Evolutionary conservation across 2,113 vertebrate genomes (phyloP), one percentile per base, ranked within the genome.

Genomic region (Podilymbus podiceps): DNA sequence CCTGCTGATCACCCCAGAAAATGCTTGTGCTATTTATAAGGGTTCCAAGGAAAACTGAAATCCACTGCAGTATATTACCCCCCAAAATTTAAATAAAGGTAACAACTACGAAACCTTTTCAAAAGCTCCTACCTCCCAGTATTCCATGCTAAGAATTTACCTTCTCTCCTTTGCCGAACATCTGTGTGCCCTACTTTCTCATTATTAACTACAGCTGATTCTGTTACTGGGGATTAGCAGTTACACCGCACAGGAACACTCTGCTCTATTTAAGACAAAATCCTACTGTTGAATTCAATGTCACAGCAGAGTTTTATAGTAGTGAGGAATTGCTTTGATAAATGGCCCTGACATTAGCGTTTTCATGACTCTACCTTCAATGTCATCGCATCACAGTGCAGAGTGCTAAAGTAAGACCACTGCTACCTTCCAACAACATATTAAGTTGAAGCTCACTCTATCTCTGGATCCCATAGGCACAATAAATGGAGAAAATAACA

Each of bases 401-500:
- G 68, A 98, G 96, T 97, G 97, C 95, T 98, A 98, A 98, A 98
- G 97, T 88, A 97, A 98, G 96, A 97, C 96, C 96, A 77, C 69
- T 69, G 59, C 88, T 97, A 95, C 91, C 78, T 97, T 95, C 97
- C 95, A 95, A 97, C 97, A 98, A 98, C 97, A 95, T 98, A 98
- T 98, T 98, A 98, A 97, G 97, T 97, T 97, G 97, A 98, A 98
- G 89, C 95, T 98, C 93, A 97, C 97, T 98, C 95, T 97, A 96
- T 98, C 97, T 98, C 95, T 91, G 75, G 91, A 97, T 98, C 97
- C 97, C 98, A 98, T 96, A 98, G 98, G 98, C 97, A 95, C 98
- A 98, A 98, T 98, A 98, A 98, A 97, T 97, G 97, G 96, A 97
- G 97, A 98, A 98, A 98, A 98, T 98, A 98, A 98, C 97, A 97